Conservation (phyloP, 2,797 vertebrate species). For the Benthosema pterotum region DNA sequence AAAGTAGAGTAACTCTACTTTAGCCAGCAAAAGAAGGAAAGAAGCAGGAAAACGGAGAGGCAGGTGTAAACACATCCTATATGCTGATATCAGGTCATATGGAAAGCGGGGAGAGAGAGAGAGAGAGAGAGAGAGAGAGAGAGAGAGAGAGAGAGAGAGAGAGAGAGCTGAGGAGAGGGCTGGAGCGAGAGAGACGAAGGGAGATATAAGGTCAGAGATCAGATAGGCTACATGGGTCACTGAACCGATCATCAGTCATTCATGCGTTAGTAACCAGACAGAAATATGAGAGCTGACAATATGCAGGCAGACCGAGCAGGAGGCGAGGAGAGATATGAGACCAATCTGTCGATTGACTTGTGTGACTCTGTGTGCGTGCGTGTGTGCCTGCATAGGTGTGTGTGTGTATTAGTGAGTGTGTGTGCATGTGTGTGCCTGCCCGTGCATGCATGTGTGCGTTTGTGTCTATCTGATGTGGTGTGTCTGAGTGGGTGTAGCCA, state of each 20-base stretch:
- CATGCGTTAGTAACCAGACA: slow-evolving; percentile 33
- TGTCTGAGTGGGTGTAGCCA: neutral
- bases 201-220: slow-evolving; percentile 39
- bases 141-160: neutral
- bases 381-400: neutral
- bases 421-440: no score
- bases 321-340: slow-evolving; percentile 36
- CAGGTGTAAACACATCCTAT: neutral
- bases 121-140: neutral
- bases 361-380: slow-evolving; percentile 12
- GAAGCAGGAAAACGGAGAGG: accelerated
- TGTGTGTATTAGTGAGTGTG: neutral
- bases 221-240: slow-evolving; percentile 44
- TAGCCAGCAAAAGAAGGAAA: neutral
- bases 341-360: slow-evolving; percentile 30
- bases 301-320: slow-evolving; percentile 17
- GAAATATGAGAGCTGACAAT: slow-evolving; percentile 60
- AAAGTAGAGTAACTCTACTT: no score
- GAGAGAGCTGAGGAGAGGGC: neutral
- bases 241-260: slow-evolving; percentile 53
- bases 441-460: no score
- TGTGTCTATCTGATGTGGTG: no score
- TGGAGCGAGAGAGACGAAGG: slow-evolving; percentile 13
- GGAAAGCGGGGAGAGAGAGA: slow-evolving; percentile 1
- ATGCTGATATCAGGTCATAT: slow-evolving; percentile 1